phyloP scores from a whole-genome alignment of 2,888 invertebrate species.

The Hydriomena furcata region DNA sequence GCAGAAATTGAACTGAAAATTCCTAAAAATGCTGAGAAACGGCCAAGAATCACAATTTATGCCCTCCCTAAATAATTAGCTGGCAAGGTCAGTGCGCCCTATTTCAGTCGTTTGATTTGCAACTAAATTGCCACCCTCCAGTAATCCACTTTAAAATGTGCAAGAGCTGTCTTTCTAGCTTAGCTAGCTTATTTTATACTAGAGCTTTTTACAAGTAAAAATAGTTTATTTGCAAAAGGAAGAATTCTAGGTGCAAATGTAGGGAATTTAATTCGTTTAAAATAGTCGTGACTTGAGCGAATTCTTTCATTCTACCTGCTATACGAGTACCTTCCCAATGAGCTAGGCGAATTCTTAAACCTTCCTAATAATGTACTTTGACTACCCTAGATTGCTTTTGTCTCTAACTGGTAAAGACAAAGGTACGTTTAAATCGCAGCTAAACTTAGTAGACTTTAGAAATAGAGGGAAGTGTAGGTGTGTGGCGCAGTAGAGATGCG shows the following conservation, averaged over 20 bases:
- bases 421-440: too few species aligned
- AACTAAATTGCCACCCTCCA: slow-evolving; percentile 28
- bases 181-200: neutral
- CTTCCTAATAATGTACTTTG: neutral
- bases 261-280: too few species aligned
- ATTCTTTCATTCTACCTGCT: too few species aligned
- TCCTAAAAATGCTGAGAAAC: slow-evolving; percentile 6
- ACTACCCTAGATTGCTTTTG: too few species aligned
- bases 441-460: neutral
- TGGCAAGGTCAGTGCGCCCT: slow-evolving; percentile 10
- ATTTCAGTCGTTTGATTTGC: slow-evolving; percentile 30
- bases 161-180: neutral
- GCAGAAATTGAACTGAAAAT: slow-evolving; percentile 6
- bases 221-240: too few species aligned
- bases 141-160: slow-evolving; percentile 18
- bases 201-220: too few species aligned
- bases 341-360: too few species aligned
- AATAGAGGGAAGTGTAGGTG: slow-evolving; percentile 17
- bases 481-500: slow-evolving; percentile 26
- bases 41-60: slow-evolving; percentile 9
- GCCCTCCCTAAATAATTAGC: slow-evolving; percentile 11
- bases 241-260: too few species aligned
- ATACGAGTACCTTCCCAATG: too few species aligned
- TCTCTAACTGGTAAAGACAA: too few species aligned
- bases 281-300: too few species aligned